Evolutionary conservation across 2,888 invertebrate species (phyloP).

Genomic region (Agrotis segetum): DNA sequence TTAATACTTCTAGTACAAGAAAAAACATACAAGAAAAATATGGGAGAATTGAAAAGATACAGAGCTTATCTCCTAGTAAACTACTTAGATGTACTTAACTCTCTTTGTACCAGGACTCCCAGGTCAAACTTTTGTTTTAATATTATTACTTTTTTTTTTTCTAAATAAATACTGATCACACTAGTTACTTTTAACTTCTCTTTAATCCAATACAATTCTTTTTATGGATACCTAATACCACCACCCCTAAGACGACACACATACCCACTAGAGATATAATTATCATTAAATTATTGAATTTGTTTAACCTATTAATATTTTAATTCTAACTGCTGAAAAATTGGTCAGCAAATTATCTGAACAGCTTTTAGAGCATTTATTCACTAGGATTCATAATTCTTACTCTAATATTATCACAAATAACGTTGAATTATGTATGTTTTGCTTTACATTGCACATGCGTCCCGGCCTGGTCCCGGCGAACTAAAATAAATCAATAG

Average conservation of each 20-base stretch:
- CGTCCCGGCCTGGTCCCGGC: slow-evolving; percentile 27
- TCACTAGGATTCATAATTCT: not conserved
- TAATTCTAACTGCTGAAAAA: not conserved
- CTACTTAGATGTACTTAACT: no score
- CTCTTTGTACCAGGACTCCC: no score
- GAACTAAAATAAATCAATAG: slow-evolving; percentile 22
- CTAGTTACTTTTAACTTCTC: not conserved
- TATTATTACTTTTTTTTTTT: not conserved
- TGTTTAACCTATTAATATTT: slow-evolving; percentile 5
- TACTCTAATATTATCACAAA: not conserved
- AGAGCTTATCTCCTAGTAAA: no score
- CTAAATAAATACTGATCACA: not conserved
- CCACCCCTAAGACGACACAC: no score
- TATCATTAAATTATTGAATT: not conserved
- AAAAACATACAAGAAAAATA: no score
- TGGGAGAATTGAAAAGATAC: no score
- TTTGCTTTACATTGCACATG: slow-evolving; percentile 21
- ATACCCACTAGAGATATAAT: not conserved
- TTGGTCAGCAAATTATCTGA: not conserved
- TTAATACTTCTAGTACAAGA: no score
- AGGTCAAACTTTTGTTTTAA: not conserved
- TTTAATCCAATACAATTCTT: not conserved
- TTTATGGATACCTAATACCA: not conserved
- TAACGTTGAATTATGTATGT: rapidly evolving
- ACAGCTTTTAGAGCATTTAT: not conserved